These are phyloP conservation scores for Crocidura indochinensis DNA, from an alignment of 2,797 vertebrate genomes.

Conservation along the genomic window DNA sequence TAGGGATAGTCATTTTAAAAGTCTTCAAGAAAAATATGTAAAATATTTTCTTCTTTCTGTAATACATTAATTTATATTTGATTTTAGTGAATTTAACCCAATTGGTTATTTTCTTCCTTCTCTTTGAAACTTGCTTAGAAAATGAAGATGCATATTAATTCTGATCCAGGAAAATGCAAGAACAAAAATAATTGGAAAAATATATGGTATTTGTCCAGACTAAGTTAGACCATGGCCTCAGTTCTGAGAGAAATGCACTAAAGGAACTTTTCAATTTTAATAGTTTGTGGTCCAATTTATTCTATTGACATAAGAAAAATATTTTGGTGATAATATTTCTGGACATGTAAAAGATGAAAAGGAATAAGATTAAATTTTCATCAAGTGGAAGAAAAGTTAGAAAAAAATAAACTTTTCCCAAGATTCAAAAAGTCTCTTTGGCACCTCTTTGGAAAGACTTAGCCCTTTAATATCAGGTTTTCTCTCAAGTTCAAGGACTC, in stretches of 20 bases:
- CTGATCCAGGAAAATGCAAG: not conserved
- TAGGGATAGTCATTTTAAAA: not conserved
- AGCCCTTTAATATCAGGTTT: not conserved
- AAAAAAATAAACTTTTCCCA: not conserved
- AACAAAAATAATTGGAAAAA: slow-evolving; percentile 63
- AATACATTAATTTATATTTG: slow-evolving; percentile 22
- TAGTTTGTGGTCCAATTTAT: not conserved
- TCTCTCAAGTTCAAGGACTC: not conserved
- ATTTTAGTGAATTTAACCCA: not conserved
- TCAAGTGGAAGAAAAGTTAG: not conserved
- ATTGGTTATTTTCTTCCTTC: slow-evolving; percentile 24
- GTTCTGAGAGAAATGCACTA: not conserved
- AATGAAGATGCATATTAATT: not conserved
- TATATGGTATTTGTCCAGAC: not conserved
- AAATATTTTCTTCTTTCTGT: slow-evolving; percentile 38
- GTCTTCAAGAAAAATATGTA: not conserved
- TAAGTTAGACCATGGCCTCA: slow-evolving; percentile 1
- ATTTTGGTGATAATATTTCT: slow-evolving; percentile 1
- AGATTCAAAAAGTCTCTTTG: not conserved
- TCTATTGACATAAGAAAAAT: slow-evolving; percentile 52
- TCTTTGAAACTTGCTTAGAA: slow-evolving; percentile 61
- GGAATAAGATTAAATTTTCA: slow-evolving; percentile 19
- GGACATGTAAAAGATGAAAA: not conserved
- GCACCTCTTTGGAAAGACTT: not conserved
- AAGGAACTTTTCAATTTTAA: slow-evolving; percentile 3